A percentile compares a stretch with the other conserved stretches of the same genome.
phyloP scores from a whole-genome alignment of 2,888 invertebrate species.

The Lagria hirta region DNA sequence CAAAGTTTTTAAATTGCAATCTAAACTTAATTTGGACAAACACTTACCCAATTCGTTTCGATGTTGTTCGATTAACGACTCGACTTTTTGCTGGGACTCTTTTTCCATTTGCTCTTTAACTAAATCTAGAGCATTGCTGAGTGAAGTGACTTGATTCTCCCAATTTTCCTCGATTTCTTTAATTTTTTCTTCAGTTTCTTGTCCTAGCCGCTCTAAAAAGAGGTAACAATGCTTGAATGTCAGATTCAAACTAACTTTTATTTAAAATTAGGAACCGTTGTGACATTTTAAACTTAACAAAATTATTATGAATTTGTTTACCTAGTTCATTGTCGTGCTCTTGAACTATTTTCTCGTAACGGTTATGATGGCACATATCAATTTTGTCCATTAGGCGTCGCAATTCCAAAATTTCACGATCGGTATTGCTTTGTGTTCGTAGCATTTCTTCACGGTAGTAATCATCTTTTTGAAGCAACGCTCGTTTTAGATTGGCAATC shows the following conservation, averaged over 20 bases:
- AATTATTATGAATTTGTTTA: slow-evolving; percentile 42
- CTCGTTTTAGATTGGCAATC: slow-evolving; percentile 67
- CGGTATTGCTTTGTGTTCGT: slow-evolving; percentile 65
- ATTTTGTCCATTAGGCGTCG: slow-evolving; percentile 71
- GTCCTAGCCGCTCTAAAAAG: slow-evolving; percentile 50
- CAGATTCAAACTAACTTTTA: slow-evolving; percentile 7
- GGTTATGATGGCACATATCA: slow-evolving; percentile 72
- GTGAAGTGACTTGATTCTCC: slow-evolving; percentile 52
- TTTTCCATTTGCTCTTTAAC: slow-evolving; percentile 57
- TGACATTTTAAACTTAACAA: slow-evolving; percentile 10
- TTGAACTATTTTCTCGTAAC: slow-evolving; percentile 66
- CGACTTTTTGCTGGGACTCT: slow-evolving; percentile 54
- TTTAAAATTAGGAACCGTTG: slow-evolving; percentile 16
- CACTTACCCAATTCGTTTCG: slow-evolving; percentile 61
- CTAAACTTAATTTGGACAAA: slow-evolving; percentile 1
- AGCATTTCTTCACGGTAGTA: slow-evolving; percentile 58
- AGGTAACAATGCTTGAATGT: slow-evolving; percentile 1
- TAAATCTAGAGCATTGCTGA: slow-evolving; percentile 52
- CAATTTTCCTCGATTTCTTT: slow-evolving; percentile 52
- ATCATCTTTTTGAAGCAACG: slow-evolving; percentile 66
- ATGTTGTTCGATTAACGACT: slow-evolving; percentile 60
- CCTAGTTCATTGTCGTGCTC: slow-evolving; percentile 69
- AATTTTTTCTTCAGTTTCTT: slow-evolving; percentile 51
- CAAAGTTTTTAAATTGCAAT: no score
- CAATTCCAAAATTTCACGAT: slow-evolving; percentile 69